Evolutionary conservation across 2,888 invertebrate species (phyloP).

Genomic region (Shargacucullia verbasci): DNA sequence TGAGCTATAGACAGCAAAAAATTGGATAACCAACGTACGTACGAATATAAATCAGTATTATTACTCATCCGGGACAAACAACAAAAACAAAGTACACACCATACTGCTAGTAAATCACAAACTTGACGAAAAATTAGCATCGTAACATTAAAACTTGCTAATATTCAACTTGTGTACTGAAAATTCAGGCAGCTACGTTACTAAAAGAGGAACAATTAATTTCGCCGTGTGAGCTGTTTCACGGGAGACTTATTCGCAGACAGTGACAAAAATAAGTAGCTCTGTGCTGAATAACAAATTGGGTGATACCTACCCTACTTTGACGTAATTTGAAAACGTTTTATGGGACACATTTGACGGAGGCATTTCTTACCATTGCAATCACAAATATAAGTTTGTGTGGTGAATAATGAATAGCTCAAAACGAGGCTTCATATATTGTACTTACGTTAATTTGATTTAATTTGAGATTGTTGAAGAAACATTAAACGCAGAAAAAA

Average conservation of each 20-base stretch:
- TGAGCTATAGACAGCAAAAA: no score
- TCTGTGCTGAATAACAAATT: constrained; percentile 40
- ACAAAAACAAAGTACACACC: constrained; percentile 12
- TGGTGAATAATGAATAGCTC: no score
- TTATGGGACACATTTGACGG: constrained; percentile 13
- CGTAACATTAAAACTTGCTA: constrained; percentile 24
- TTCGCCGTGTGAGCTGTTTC: constrained; percentile 33
- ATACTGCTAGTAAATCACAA: constrained; percentile 32
- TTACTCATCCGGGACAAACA: not conserved
- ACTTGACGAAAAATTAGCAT: constrained; percentile 31
- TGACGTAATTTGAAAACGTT: not conserved
- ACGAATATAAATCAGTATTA: constrained; percentile 8
- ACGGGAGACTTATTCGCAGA: constrained; percentile 50
- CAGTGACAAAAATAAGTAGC: constrained; percentile 46
- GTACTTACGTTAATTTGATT: no score
- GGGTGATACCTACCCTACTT: constrained; percentile 17
- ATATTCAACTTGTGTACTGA: constrained; percentile 21
- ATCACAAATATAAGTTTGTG: no score
- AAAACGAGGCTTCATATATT: no score
- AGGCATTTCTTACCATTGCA: no score
- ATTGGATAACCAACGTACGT: not conserved
- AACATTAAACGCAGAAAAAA: no score
- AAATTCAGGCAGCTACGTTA: constrained; percentile 20
- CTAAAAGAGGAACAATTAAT: constrained; percentile 48
- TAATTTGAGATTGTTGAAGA: no score